Conservation (phyloP, 2,113 vertebrate genomes). For the Oncorhynchus keta region DNA sequence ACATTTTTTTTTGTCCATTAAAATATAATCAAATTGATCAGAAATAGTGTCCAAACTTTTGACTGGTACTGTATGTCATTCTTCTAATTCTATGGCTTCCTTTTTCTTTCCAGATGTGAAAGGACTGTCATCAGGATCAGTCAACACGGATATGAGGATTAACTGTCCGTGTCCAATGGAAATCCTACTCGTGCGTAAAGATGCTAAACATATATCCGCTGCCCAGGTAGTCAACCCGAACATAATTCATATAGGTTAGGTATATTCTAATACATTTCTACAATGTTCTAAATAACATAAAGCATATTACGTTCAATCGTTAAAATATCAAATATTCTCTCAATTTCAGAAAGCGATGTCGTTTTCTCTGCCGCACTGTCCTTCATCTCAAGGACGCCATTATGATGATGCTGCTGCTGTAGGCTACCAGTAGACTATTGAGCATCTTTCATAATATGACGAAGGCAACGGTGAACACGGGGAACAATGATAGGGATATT, state of each 20-base stretch:
- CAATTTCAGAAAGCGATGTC: too few relatives aligned
- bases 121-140: not conserved
- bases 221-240: not conserved
- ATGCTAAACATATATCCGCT: not conserved
- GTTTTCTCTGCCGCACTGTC: conserved; percentile 44
- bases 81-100: not conserved
- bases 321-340: not conserved
- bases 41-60: too few relatives aligned
- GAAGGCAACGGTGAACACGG: not conserved
- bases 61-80: not conserved
- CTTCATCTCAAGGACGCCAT: conserved; percentile 74
- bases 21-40: too few relatives aligned
- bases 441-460: conserved; percentile 11
- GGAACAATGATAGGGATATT: too few relatives aligned
- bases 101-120: not conserved
- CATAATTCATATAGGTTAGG: too few relatives aligned
- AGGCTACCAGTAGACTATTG: not conserved
- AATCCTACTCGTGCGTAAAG: not conserved
- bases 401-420: conserved; percentile 38
- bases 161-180: not conserved
- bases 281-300: not conserved
- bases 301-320: not conserved
- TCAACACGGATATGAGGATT: not conserved
- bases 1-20: too few relatives aligned
- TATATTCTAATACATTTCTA: too few relatives aligned